Evolutionary conservation across 2,888 invertebrate species (phyloP).

Genomic region (Empis stercorea): DNA sequence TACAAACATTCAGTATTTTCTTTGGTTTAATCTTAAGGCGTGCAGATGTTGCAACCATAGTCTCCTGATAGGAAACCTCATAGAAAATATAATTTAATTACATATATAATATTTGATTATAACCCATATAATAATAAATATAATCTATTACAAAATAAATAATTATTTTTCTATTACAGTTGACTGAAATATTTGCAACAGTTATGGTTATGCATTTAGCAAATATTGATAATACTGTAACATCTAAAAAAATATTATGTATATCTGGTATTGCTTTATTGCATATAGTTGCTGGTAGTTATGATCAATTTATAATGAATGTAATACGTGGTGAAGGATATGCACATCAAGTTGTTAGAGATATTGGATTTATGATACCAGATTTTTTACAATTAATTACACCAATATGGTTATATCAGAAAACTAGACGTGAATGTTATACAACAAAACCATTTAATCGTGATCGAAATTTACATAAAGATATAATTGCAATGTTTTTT

Average conservation of each 20-base stretch:
- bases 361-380: slow-evolving; percentile 54
- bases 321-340: slow-evolving; percentile 50
- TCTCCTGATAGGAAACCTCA: too few relatives aligned
- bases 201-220: slow-evolving; percentile 44
- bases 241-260: slow-evolving; percentile 42
- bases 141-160: too few relatives aligned
- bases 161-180: slow-evolving; percentile 18
- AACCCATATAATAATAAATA: too few relatives aligned
- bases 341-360: slow-evolving; percentile 53
- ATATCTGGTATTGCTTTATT: slow-evolving; percentile 46
- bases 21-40: too few relatives aligned
- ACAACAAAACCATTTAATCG: slow-evolving; percentile 31
- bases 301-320: slow-evolving; percentile 51
- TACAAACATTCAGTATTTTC: too few relatives aligned
- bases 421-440: slow-evolving; percentile 29
- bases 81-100: too few relatives aligned
- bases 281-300: slow-evolving; percentile 48
- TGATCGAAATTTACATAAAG: slow-evolving; percentile 32
- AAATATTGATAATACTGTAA: slow-evolving; percentile 39
- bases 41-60: too few relatives aligned
- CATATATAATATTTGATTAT: too few relatives aligned
- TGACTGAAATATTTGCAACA: slow-evolving; percentile 50
- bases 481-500: slow-evolving; percentile 32
- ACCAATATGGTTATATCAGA: slow-evolving; percentile 40
- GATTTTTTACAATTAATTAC: slow-evolving; percentile 49